Conservation (phyloP, 2,888 invertebrate species). For the Hypomecis atomaria region DNA sequence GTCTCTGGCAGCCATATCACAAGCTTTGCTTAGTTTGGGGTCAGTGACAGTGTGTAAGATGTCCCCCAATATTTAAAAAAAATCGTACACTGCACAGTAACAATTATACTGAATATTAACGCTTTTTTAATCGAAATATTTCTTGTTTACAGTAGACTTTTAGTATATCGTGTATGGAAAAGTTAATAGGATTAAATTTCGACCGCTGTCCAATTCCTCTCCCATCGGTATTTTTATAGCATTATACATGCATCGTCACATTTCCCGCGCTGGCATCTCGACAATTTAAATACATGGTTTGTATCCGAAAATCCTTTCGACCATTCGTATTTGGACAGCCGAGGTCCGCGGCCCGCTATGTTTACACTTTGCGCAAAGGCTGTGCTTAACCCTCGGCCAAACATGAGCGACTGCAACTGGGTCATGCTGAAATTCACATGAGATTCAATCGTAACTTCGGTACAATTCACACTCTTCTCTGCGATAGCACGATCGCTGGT, state of each 20-base stretch:
- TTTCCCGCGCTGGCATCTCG: slow-evolving; percentile 30
- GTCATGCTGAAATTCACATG: no score
- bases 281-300: slow-evolving; percentile 37
- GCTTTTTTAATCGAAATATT: no score
- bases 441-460: no score
- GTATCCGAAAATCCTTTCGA: slow-evolving; percentile 43
- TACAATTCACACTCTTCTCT: no score
- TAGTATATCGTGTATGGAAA: neutral
- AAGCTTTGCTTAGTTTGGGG: no score
- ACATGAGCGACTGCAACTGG: neutral
- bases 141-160: neutral
- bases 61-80: no score
- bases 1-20: no score
- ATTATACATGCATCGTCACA: slow-evolving; percentile 18
- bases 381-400: slow-evolving; percentile 46
- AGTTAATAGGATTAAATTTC: slow-evolving; percentile 1
- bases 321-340: slow-evolving; percentile 43
- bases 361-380: slow-evolving; percentile 43
- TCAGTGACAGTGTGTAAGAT: no score
- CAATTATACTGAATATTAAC: no score
- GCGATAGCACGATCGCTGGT: no score
- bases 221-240: slow-evolving; percentile 4
- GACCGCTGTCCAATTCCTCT: slow-evolving; percentile 6
- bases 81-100: no score
- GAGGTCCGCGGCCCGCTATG: slow-evolving; percentile 31